phyloP scores from a whole-genome alignment of 2,113 vertebrate species.

The Kobus ellipsiprymnus region DNA sequence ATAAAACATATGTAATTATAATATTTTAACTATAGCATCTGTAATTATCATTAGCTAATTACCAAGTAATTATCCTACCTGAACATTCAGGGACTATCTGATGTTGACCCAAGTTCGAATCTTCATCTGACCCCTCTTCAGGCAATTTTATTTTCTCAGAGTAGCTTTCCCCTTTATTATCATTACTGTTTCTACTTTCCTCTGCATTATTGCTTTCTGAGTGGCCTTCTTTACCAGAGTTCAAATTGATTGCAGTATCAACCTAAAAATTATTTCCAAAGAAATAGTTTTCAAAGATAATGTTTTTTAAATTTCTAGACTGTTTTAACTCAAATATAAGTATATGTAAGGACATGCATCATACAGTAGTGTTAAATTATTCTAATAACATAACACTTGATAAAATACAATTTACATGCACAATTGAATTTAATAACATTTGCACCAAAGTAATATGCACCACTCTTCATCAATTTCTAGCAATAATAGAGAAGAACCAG shows the following conservation, averaged over 20 bases:
- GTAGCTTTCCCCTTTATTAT: not conserved
- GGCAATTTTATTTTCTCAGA: not conserved
- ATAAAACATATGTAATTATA: not conserved
- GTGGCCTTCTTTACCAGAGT: conserved; percentile 39
- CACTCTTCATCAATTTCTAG: not conserved
- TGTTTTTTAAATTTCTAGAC: not conserved
- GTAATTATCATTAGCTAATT: not conserved
- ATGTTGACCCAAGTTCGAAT: not conserved
- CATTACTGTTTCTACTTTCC: conserved; percentile 18
- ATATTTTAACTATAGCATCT: not conserved
- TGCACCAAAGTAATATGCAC: not conserved
- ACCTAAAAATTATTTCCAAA: conserved; percentile 68
- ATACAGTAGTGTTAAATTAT: not conserved
- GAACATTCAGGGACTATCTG: not conserved
- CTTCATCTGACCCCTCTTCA: conserved; percentile 23
- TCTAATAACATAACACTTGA: not conserved
- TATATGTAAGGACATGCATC: not conserved
- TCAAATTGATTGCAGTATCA: conserved; percentile 47
- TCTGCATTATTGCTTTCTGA: conserved; percentile 9
- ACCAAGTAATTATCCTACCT: conserved; percentile 63
- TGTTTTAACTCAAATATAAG: not conserved
- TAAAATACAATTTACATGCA: not conserved
- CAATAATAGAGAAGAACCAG: not conserved
- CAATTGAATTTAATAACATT: not conserved
- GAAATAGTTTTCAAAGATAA: not conserved